Base-by-base conservation (phyloP, 30 jellyfish, hydroid and myxozoan genomes). In the Aurelia aurita complex sp. Pacific region DNA sequence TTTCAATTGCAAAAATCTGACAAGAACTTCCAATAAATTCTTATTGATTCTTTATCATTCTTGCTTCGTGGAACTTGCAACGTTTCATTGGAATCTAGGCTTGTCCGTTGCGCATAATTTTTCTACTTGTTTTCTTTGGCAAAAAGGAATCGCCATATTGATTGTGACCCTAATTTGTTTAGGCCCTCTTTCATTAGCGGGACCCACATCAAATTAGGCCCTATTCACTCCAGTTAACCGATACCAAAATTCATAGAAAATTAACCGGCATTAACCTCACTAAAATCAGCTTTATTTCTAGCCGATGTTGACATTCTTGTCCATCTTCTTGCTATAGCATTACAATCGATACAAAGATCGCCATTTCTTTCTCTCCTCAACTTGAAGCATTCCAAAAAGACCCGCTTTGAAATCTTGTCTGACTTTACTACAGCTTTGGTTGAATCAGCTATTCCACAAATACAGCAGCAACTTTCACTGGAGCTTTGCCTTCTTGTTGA, bases 401-500 rank as follows among this genome's bases (percentile, higher is more conserved):
- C 76, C 55, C 73, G 64, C n/a, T 51, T 40, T 16, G 90, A 81
- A 16, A 81, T 72, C 10, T 83, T 74, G 10, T 71, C 73, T 2
- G 67, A 15, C 5, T 9, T 34, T 2, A 63, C 46, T 6, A 83
- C 73, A 11, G 85, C 73, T 36, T 70, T 73, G 16, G 73, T 72
- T 36, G 86, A 71, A 10, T 69, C 38, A 59, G 60, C 69, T 17
- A 75, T 63, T 29, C 92, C 86, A 29, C 92, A 83, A 59, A 83
- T 72, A 3, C 52, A 40, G 60, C 92, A 83, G 78, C 81, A 83
- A 18, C 92, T 85, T 6, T 83, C 92, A 32, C 52, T 35, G 64
- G 92, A 83, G 53, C 86, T 72, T 32, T 83, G 69, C 35, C 85
- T 71, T 59, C 82, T 46, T 59, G 78, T 82, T 19, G 90, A 65